Evolutionary conservation across 30 jellyfish, hydroid and myxozoan genomes (phyloP).

Genomic region (Catostylus mosaicus): DNA sequence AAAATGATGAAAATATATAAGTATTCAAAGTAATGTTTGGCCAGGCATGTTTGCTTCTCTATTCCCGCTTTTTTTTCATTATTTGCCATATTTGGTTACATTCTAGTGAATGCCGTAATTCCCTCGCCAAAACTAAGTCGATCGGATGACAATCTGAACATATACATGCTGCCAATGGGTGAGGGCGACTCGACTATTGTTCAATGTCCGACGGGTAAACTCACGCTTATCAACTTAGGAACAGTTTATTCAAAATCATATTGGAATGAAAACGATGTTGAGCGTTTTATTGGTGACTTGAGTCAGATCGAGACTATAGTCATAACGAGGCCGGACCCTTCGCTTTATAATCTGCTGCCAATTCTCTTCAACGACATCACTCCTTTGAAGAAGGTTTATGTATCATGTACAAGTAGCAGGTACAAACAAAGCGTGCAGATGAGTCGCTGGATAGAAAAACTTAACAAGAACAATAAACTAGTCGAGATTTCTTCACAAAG

Average conservation of each 20-base stretch:
- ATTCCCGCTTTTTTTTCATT: too few relatives aligned
- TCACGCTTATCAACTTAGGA: conserved; percentile 50
- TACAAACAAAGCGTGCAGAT: conserved; percentile 24
- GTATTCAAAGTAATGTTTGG: too few relatives aligned
- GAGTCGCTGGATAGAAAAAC: conserved; percentile 51
- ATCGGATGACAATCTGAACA: conserved; percentile 65
- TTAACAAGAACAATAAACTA: conserved; percentile 23
- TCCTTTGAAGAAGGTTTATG: conserved; percentile 22
- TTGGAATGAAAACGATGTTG: conserved; percentile 66
- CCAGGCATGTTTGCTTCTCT: too few relatives aligned
- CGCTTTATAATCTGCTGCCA: conserved; percentile 55
- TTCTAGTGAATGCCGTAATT: conserved; percentile 12
- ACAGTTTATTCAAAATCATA: conserved; percentile 44
- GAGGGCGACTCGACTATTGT: conserved; percentile 72
- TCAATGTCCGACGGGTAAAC: conserved; percentile 71
- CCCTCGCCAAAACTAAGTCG: conserved; percentile 17
- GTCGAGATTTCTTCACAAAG: conserved; percentile 34
- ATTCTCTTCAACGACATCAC: conserved; percentile 35
- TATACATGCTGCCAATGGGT: conserved; percentile 74
- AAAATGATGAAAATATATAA: too few relatives aligned
- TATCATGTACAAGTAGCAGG: conserved; percentile 28
- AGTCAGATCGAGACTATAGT: conserved; percentile 47
- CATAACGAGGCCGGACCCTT: conserved; percentile 74
- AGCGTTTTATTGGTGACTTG: conserved; percentile 33
- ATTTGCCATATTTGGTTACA: too few relatives aligned